These are phyloP conservation scores for Callyntrura guangdongensis DNA, from an alignment of 2,888 invertebrate species.

Conservation along the genomic window DNA sequence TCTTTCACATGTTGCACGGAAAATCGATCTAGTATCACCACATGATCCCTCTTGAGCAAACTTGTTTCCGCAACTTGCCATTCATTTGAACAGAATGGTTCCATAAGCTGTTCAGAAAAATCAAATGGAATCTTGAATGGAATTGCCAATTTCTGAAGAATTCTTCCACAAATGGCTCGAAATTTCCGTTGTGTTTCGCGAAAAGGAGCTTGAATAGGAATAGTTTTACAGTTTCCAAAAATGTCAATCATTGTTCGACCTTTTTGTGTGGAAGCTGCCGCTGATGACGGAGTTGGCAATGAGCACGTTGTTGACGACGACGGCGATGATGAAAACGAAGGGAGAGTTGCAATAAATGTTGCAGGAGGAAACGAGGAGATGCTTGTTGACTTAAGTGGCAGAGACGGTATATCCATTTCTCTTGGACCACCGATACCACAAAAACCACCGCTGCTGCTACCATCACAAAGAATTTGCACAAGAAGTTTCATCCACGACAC, in stretches of 20 bases:
- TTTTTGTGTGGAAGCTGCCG: constrained; percentile 10
- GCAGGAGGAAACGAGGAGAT: constrained; percentile 33
- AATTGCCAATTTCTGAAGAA: constrained; percentile 66
- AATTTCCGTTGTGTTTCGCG: constrained; percentile 21
- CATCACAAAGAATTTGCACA: constrained; percentile 66
- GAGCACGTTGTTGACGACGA: background rate
- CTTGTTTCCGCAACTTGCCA: constrained; percentile 79
- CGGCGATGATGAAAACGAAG: constrained; percentile 16
- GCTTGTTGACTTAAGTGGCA: background rate
- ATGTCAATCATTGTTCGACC: constrained; percentile 31
- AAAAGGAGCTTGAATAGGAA: constrained; percentile 33
- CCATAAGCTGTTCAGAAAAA: constrained; percentile 78
- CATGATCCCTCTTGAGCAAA: constrained; percentile 80
- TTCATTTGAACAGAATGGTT: constrained; percentile 73
- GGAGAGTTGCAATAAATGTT: constrained; percentile 50
- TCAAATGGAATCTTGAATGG: constrained; percentile 74
- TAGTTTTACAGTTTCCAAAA: constrained; percentile 50
- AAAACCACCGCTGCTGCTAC: background rate
- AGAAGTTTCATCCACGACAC: constrained; percentile 75
- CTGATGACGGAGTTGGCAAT: background rate
- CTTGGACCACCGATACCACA: constrained; percentile 35
- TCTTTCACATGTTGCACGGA: constrained; percentile 83
- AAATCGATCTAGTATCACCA: constrained; percentile 78
- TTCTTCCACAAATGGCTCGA: constrained; percentile 62
- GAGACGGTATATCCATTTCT: constrained; percentile 49